Percentiles rank a stretch among this genome's conserved stretches.
phyloP scores from a whole-genome alignment of 2,797 vertebrate species.

The Apogon talboti region DNA sequence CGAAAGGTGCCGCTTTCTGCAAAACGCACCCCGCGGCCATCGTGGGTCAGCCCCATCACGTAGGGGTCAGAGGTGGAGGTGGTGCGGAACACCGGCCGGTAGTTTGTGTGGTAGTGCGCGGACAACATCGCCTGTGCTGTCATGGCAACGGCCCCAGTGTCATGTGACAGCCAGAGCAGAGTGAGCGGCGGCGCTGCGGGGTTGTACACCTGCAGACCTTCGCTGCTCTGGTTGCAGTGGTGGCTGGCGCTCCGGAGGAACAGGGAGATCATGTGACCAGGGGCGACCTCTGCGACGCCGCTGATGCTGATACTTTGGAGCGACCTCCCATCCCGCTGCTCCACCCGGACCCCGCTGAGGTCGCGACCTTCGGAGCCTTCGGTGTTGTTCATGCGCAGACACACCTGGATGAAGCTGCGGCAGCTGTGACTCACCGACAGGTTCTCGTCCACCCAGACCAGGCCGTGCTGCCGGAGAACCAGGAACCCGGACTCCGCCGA shows the following conservation, averaged over 20 bases:
- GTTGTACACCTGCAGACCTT: conserved; percentile 82
- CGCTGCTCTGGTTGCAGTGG: conserved; percentile 87
- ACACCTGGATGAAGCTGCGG: conserved; percentile 89
- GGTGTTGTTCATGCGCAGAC: conserved; percentile 84
- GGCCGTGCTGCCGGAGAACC: conserved; percentile 86
- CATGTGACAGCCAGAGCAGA: conserved; percentile 91
- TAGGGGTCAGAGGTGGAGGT: conserved; percentile 88
- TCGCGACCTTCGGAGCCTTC: conserved; percentile 82
- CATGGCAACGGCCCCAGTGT: conserved; percentile 89
- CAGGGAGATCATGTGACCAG: conserved; percentile 82
- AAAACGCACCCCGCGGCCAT: conserved; percentile 87
- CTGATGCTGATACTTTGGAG: conserved; percentile 87
- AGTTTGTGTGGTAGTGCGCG: conserved; percentile 89
- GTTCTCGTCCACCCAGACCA: conserved; percentile 89
- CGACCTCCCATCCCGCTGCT: conserved; percentile 85
- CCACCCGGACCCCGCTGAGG: conserved; percentile 84
- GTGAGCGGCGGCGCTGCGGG: conserved; percentile 79
- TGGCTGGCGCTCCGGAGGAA: conserved; percentile 85
- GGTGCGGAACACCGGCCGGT: conserved; percentile 86
- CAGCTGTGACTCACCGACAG: conserved; percentile 88
- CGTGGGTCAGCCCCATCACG: conserved; percentile 86
- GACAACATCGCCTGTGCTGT: conserved; percentile 86
- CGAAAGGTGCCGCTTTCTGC: conserved; percentile 86
- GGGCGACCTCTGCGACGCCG: conserved; percentile 85
- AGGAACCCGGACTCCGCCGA: conserved; percentile 77